Evolutionary conservation across 2,888 invertebrate genomes (phyloP), one percentile per base, ranked within the genome.

Genomic region (Carpatolechia fugitivella): DNA sequence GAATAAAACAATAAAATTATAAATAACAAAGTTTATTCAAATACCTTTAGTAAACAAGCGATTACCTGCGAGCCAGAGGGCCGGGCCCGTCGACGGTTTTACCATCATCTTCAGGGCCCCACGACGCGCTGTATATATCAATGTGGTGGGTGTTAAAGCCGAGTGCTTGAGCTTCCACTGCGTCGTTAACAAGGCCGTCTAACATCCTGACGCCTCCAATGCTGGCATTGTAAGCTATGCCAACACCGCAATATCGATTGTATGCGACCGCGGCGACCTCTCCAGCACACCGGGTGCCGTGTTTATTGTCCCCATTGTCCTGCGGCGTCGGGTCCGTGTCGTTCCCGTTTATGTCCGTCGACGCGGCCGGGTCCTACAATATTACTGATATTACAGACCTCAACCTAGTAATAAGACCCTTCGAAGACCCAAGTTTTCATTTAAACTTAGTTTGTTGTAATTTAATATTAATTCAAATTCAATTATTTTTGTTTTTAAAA

Each of bases 221-320:
- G 81, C 96, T 97, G 59, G 98, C 95, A 87, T 99, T 98, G 90
- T 96, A 99, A 31, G 99, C 99, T 56, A 99, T 96, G 48, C 99
- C 99, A 48, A 99, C 98, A 36, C 99, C 99, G 82, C 99, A 99
- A 75, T 95, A 96, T 76, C 95, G 95, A 89, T 99, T 99, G 86
- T 97, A 98, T 51, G 99, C 99, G 58, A 97, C 95, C 62, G 97
- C 99, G 36, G 99, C 98, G 8, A 99, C 99, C 91, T 99, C 99
- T 24, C 99, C 99, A 20, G 99, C 99, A 83, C 99, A 99, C 66
- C 99, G 92, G 60, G 99, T 99, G 46, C 99, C 99, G 82, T 99
- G 99, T 92, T 99, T 99, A 92, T 99, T 99, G 88, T 99, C 98
- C 35, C 98, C 98, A 89, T 98, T 98, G 91, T 98, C 98, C 83